Base-by-base conservation (phyloP, 2,797 vertebrate species). In the Ptychobarbus kaznakovi region DNA sequence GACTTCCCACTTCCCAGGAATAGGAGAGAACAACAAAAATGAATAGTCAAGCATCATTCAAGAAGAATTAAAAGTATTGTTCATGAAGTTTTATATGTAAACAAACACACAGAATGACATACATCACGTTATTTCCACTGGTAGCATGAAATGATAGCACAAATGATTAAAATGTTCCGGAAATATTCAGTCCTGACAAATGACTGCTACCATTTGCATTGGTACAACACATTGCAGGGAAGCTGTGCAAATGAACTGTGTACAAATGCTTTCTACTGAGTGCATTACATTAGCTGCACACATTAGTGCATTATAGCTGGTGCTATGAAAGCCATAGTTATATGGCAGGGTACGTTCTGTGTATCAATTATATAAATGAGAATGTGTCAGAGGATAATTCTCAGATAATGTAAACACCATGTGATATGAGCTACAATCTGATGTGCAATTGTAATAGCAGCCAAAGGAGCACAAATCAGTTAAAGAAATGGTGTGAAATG, bases 301-400 rank as follows among this genome's bases (percentile, higher is more conserved):
- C 63, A 68, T 80, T 68, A 69, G 61, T 76, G 4, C 70, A 74
- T 63, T 74, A 49, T 22, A 65, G 49, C 82, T 42, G 32, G 56
- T 63, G 56, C 38, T 40, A 3, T 35, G 56, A 56, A 81, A 56
- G 58, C 65, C 68, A 42, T 40, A n/a, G 49, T 38, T 81, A 81
- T 81, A 40, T 40, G 46, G 20, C 46, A 40, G 18, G 28, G 32
- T 25, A 49, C 4, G 22, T 40, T 68, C 65, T 40, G 6, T 69
- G n/a, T 38, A 83, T 83, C 44, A 77, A 32, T 83, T 83, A 68
- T 68, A 68, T 66, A 51, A 83, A 77, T 83, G 44, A 66, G 82
- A 51, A 66, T 42, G 11, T 72, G 44, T 83, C 73, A 32, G 44
- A 40, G 28, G 66, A 38, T 35, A 38, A 65, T 66, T 20, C 20